These are phyloP conservation scores for Cromileptes altivelis DNA, from an alignment of 2,113 vertebrate species.

Conservation along the genomic window DNA sequence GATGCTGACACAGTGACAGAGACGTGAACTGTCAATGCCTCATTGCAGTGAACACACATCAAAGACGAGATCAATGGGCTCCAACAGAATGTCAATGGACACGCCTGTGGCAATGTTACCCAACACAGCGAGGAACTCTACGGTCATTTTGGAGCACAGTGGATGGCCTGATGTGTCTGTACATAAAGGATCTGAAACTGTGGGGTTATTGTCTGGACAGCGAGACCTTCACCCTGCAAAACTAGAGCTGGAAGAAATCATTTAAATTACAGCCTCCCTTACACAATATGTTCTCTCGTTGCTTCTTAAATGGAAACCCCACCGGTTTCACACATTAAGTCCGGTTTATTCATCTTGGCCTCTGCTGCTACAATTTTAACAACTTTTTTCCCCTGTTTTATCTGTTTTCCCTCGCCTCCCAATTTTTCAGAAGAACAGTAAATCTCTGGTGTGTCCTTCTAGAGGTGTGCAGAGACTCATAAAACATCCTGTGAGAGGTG, in stretches of 20 bases:
- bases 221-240: not conserved
- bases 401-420: not conserved
- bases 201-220: not conserved
- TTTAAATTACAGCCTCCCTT: not conserved
- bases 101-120: conserved; percentile 48
- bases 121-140: conserved; percentile 35
- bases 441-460: not conserved
- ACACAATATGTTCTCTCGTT: not conserved
- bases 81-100: conserved; percentile 66
- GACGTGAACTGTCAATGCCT: conserved; percentile 22
- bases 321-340: not conserved
- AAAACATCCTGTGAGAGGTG: not conserved
- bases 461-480: not conserved
- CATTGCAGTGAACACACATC: conserved; percentile 42
- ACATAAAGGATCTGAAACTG: conserved; percentile 7
- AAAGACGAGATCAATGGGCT: conserved; percentile 60
- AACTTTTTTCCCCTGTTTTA: not conserved
- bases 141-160: conserved; percentile 4
- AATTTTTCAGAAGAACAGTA: not conserved
- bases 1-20: conserved; percentile 47
- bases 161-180: not conserved
- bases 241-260: not conserved
- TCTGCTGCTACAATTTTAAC: not conserved
- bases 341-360: not conserved
- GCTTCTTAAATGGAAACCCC: not conserved